Percentiles rank a stretch among this genome's conserved stretches.
Conservation (phyloP, 2,888 invertebrate genomes). For the Xanthia togata region DNA sequence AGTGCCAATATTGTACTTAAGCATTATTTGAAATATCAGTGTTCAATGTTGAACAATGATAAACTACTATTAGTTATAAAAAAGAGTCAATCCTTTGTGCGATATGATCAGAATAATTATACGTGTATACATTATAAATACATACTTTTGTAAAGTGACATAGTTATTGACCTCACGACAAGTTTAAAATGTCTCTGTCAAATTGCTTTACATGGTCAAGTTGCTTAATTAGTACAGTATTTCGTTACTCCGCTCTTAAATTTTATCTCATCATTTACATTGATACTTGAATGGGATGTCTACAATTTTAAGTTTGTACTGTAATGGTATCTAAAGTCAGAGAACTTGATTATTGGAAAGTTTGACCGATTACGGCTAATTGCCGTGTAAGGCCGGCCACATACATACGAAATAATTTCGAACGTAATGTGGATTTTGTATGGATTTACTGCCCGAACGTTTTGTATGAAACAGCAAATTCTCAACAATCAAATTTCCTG, state of each 20-base stretch:
- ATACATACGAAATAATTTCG: no score
- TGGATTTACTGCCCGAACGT: neutral
- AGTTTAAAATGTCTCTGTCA: neutral
- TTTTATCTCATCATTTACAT: constrained; percentile 6
- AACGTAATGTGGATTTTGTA: no score
- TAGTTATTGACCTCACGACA: constrained; percentile 3
- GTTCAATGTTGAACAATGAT: constrained; percentile 1
- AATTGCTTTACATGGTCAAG: no score
- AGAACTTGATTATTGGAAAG: constrained; percentile 3
- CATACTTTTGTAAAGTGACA: constrained; percentile 1
- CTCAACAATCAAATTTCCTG: constrained; percentile 4
- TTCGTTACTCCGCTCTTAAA: neutral
- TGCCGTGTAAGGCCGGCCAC: neutral
- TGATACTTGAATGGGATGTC: constrained; percentile 3
- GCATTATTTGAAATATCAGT: constrained; percentile 21
- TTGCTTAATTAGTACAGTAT: neutral
- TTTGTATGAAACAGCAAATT: neutral
- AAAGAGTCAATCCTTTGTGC: constrained; percentile 39
- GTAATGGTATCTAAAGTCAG: constrained; percentile 7
- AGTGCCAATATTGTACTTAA: constrained; percentile 17
- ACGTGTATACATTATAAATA: constrained; percentile 20
- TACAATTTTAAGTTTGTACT: constrained; percentile 49
- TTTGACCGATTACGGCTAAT: neutral
- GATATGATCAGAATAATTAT: constrained; percentile 31
- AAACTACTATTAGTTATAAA: constrained; percentile 22